phyloP scores from a whole-genome alignment of 2,113 vertebrate species.

The Colinus virginianus region DNA sequence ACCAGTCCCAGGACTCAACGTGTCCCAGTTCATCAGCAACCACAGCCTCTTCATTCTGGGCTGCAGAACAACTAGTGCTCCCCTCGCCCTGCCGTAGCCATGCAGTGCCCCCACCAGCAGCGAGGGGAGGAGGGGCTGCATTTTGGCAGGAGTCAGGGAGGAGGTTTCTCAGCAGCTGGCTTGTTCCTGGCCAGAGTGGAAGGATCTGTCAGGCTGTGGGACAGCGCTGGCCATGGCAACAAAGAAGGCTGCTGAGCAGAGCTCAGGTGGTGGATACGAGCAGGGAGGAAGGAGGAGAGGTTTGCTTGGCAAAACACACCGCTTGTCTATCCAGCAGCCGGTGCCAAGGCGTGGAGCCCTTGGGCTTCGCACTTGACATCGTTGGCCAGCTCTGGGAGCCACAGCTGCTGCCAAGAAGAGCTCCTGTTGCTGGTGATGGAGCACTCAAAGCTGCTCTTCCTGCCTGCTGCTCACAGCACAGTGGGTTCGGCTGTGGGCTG shows the following conservation, averaged over 20 bases:
- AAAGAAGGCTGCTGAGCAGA: neutral
- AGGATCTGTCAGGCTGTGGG: neutral
- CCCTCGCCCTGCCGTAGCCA: neutral
- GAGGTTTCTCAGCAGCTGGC: neutral
- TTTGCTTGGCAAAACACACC: neutral
- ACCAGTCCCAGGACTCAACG: accelerated
- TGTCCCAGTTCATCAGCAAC: neutral
- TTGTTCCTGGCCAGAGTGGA: accelerated
- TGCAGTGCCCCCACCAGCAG: neutral
- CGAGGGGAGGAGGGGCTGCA: accelerated
- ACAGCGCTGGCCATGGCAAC: neutral
- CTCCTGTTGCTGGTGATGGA: neutral
- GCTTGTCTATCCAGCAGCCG: neutral
- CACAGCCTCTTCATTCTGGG: neutral
- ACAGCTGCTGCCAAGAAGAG: neutral
- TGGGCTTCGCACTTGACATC: neutral
- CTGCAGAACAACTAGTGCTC: neutral
- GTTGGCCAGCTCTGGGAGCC: accelerated
- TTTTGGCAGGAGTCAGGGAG: neutral
- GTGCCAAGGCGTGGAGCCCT: neutral
- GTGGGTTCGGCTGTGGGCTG: neutral
- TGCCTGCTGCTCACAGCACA: accelerated
- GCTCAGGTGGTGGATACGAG: neutral
- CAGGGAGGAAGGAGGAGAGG: neutral
- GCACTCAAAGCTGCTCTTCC: accelerated